These are phyloP conservation scores for Diadegma fenestrale DNA, from an alignment of 2,888 invertebrate species.

Conservation along the genomic window DNA sequence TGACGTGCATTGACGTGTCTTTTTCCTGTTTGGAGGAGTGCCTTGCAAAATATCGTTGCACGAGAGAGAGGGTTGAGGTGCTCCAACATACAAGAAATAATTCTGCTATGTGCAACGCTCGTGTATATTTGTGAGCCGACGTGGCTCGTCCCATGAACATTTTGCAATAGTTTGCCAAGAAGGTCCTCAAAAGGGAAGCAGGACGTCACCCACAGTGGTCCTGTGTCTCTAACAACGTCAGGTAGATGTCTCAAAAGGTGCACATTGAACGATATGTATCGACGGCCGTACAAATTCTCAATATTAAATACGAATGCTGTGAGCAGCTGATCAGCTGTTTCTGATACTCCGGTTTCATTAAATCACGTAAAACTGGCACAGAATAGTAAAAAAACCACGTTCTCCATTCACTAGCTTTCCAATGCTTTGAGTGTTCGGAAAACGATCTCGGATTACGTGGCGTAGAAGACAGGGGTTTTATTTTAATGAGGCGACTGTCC, in stretches of 20 bases:
- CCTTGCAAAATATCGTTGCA: conserved; percentile 38
- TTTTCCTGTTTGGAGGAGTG: conserved; percentile 38
- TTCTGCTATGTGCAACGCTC: conserved; percentile 38
- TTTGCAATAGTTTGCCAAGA: conserved; percentile 46
- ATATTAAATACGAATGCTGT: conserved; percentile 33
- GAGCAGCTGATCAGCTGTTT: conserved; percentile 30
- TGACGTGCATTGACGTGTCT: conserved; percentile 27
- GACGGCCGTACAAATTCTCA: conserved; percentile 56
- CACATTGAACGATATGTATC: conserved; percentile 42
- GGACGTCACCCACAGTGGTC: conserved; percentile 52
- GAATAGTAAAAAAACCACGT: conserved; percentile 51
- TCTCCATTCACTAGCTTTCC: conserved; percentile 46
- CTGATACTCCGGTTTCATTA: conserved; percentile 46
- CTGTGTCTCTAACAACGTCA: conserved; percentile 40
- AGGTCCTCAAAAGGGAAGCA: conserved; percentile 61
- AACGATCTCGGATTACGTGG: conserved; percentile 38
- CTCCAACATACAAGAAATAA: conserved; percentile 41
- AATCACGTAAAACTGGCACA: conserved; percentile 39
- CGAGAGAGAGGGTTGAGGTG: conserved; percentile 39
- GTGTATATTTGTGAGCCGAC: conserved; percentile 39
- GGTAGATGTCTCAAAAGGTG: conserved; percentile 54
- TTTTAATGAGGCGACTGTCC: conserved; percentile 16
- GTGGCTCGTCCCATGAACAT: conserved; percentile 5
- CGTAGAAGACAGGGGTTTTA: conserved; percentile 32
- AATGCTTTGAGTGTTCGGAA: conserved; percentile 30